A percentile compares a stretch with the other conserved stretches of the same genome.
These are phyloP conservation scores for Eulemur coronatus DNA, from an alignment of 2,797 vertebrate genomes.

Conservation along the genomic window DNA sequence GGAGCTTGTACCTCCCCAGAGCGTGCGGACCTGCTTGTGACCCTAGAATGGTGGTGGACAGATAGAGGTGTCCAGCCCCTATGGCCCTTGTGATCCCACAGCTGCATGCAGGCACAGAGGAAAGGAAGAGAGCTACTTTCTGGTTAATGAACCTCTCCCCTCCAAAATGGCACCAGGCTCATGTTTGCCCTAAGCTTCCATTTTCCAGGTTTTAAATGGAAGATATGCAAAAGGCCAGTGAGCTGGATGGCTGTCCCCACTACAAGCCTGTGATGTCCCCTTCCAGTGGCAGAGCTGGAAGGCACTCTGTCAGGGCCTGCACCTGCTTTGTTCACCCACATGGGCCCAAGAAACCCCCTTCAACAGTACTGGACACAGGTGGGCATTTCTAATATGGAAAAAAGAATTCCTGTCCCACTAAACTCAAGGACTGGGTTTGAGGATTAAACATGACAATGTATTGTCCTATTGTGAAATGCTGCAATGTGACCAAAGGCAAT, in stretches of 20 bases:
- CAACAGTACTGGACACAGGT: too few relatives aligned
- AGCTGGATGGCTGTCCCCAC: not conserved
- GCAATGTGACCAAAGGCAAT: too few relatives aligned
- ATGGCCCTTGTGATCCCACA: not conserved
- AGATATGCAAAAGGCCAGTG: not conserved
- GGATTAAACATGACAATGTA: too few relatives aligned
- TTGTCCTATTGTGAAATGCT: not conserved
- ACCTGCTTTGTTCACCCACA: not conserved
- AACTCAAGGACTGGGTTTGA: not conserved
- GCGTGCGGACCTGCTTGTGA: not conserved
- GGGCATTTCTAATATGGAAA: not conserved
- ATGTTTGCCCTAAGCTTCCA: not conserved
- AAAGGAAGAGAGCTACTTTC: not conserved
- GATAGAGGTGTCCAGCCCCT: not conserved
- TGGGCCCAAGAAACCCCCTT: not conserved
- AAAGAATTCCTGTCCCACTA: not conserved
- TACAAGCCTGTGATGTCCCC: not conserved
- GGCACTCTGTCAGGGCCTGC: not conserved
- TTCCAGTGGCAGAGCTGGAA: not conserved
- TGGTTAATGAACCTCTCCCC: not conserved
- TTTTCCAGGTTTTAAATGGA: conserved; percentile 16
- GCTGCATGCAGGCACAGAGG: not conserved
- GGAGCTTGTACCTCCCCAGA: not conserved
- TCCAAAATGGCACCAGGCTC: not conserved
- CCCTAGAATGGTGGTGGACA: not conserved